A percentile compares a stretch with the other conserved stretches of the same genome.
Evolutionary conservation across 2,797 vertebrate genomes (phyloP).

Genomic region (Acropternis orthonyx): DNA sequence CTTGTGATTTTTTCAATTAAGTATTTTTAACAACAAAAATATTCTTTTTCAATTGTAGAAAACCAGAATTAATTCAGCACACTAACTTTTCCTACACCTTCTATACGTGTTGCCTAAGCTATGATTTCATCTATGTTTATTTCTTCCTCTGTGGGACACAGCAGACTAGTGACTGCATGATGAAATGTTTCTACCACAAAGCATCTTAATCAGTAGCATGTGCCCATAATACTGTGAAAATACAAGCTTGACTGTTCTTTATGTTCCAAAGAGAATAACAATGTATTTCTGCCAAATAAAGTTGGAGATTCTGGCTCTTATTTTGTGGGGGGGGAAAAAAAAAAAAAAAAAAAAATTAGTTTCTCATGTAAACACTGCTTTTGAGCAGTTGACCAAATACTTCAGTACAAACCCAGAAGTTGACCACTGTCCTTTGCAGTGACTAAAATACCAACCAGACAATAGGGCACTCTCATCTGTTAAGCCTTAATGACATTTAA

Average conservation of each 20-base stretch:
- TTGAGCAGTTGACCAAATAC: neutral
- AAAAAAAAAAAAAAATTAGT: neutral
- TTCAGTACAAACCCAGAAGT: neutral
- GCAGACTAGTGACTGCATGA: neutral
- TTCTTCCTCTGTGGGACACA: neutral
- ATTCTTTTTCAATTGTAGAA: neutral
- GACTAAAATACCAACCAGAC: neutral
- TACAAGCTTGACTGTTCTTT: neutral
- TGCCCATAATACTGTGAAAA: neutral
- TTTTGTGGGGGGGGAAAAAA: neutral
- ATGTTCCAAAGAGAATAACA: neutral
- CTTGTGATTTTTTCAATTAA: neutral
- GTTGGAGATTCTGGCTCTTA: neutral
- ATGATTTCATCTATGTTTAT: neutral
- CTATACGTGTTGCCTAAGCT: neutral
- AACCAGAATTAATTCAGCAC: neutral
- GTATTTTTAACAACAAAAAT: neutral
- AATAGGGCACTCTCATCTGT: neutral
- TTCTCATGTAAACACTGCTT: neutral
- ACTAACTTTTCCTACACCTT: neutral
- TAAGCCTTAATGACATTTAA: neutral
- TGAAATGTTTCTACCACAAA: neutral
- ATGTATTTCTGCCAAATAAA: neutral
- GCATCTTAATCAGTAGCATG: neutral
- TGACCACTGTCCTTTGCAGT: neutral